phyloP scores from a whole-genome alignment of 2,797 vertebrate genomes.

The Paramormyrops hopkinsi region DNA sequence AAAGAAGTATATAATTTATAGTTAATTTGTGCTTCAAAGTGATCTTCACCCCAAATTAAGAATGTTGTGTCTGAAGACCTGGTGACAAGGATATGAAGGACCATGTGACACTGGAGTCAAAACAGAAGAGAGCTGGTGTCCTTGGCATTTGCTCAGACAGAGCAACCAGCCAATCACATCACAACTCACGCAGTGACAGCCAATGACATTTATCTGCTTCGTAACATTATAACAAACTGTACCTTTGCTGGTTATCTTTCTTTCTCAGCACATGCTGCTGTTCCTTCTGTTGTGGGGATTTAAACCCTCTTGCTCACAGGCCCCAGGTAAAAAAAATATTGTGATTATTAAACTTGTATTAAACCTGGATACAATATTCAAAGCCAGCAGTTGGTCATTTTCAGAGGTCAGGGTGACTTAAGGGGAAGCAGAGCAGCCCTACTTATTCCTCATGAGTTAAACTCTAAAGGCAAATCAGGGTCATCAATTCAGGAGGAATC shows the following conservation, averaged over 20 bases:
- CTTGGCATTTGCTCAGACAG: neutral
- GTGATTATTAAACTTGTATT: neutral
- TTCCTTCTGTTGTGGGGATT: neutral
- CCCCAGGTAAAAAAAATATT: neutral
- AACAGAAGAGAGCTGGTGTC: neutral
- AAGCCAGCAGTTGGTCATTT: neutral
- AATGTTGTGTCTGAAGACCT: neutral
- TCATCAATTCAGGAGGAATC: neutral
- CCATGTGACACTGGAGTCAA: neutral
- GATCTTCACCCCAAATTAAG: constrained; percentile 1
- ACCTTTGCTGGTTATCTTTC: neutral
- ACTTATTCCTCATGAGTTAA: neutral
- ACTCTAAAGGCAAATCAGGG: neutral
- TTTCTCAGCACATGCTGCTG: neutral
- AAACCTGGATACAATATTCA: neutral
- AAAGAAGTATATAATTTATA: neutral
- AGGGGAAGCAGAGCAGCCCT: neutral
- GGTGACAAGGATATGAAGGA: neutral
- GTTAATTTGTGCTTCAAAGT: neutral
- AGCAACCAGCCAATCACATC: neutral
- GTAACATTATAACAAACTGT: neutral
- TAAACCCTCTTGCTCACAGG: neutral
- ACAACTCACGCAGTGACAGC: neutral
- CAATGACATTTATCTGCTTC: neutral
- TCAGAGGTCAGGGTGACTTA: neutral